Conservation (phyloP, 2,113 vertebrate genomes). For the Neolamprologus tretocephalus region DNA sequence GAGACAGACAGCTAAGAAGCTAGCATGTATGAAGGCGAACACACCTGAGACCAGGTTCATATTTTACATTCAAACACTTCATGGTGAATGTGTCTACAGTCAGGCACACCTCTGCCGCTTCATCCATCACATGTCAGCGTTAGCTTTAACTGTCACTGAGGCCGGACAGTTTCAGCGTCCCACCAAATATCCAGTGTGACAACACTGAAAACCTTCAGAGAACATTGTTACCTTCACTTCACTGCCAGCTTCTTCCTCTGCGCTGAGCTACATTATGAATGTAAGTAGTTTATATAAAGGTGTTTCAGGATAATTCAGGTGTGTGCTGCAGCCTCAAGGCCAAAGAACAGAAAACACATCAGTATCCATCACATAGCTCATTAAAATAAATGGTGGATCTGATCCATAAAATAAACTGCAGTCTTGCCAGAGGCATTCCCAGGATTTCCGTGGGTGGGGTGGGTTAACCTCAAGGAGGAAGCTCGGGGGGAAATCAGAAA, state of each 20-base stretch:
- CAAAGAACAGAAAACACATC: neutral
- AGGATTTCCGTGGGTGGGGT: neutral
- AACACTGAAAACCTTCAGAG: neutral
- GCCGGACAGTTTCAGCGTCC: neutral
- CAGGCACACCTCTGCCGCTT: neutral
- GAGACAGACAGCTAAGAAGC: neutral
- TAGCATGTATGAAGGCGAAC: neutral
- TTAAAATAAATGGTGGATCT: neutral
- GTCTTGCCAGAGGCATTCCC: neutral
- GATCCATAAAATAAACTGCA: neutral
- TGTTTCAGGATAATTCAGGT: neutral
- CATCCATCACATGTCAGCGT: neutral
- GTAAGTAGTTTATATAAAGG: neutral
- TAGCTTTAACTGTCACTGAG: neutral
- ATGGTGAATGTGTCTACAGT: accelerated
- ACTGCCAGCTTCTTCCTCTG: neutral
- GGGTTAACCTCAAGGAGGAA: neutral
- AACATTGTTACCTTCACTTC: neutral
- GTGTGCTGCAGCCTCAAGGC: neutral
- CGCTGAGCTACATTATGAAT: neutral
- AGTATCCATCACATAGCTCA: neutral
- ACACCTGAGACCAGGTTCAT: neutral
- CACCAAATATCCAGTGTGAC: neutral
- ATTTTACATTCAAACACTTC: neutral
- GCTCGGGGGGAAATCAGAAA: neutral